These are phyloP conservation scores for Symphodus melops DNA, from an alignment of 2,113 vertebrate species.

Conservation along the genomic window DNA sequence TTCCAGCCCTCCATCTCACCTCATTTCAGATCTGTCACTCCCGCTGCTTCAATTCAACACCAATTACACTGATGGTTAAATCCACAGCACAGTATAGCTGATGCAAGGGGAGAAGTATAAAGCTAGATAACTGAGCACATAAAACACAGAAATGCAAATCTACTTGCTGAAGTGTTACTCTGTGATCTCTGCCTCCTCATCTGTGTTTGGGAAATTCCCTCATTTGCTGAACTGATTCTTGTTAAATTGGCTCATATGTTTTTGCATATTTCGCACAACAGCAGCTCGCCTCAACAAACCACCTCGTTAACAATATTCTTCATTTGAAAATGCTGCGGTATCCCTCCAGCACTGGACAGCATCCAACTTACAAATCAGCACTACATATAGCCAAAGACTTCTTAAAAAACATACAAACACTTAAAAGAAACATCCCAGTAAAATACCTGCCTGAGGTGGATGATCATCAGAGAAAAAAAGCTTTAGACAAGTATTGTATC, in stretches of 20 bases:
- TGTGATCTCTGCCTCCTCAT: constrained; percentile 7
- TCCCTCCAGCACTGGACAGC: not conserved
- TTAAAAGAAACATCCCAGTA: not conserved
- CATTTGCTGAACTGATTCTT: constrained; percentile 36
- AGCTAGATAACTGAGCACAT: not conserved
- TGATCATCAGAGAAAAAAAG: not conserved
- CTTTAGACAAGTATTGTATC: no score
- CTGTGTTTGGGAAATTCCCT: constrained; percentile 32
- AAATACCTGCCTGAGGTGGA: not conserved
- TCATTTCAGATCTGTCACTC: constrained; percentile 40
- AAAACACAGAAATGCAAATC: not conserved
- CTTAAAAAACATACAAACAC: not conserved
- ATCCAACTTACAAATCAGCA: constrained; percentile 32
- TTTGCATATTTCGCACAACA: constrained; percentile 51
- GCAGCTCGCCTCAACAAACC: constrained; percentile 31
- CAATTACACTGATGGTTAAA: constrained; percentile 26
- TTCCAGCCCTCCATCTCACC: not conserved
- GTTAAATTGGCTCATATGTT: constrained; percentile 32
- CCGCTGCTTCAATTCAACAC: constrained; percentile 33
- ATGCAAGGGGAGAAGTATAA: not conserved
- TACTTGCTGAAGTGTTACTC: not conserved
- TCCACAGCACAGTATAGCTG: not conserved
- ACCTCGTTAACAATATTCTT: constrained; percentile 37
- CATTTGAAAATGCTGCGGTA: constrained; percentile 27
- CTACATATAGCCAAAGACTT: constrained; percentile 1